Percentiles rank a stretch among this genome's conserved stretches.
Conservation (phyloP, 2,113 vertebrate genomes). For the Epinephelus fuscoguttatus region DNA sequence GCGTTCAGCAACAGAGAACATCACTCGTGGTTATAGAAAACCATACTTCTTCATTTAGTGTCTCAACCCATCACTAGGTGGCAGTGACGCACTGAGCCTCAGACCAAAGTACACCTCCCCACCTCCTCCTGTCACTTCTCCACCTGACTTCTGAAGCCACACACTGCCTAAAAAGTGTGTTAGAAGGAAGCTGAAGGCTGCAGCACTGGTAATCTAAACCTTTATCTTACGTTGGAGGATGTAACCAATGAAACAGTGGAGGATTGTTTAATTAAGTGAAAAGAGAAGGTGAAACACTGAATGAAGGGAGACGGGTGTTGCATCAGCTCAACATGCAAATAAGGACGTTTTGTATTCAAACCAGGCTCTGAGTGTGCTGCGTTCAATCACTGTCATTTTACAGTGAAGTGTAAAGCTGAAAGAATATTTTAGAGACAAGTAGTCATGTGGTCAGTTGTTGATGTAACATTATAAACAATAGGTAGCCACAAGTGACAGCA, state of each 20-base stretch:
- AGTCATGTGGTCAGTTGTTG: too few species aligned
- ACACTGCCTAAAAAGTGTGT: background rate
- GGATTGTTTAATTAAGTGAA: background rate
- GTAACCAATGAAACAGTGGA: background rate
- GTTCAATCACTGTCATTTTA: background rate
- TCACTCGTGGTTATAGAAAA: background rate
- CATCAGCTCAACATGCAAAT: slow-evolving; percentile 25
- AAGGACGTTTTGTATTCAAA: slow-evolving; percentile 32
- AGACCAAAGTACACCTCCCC: slow-evolving; percentile 20
- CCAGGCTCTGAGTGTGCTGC: background rate
- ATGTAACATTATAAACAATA: too few species aligned
- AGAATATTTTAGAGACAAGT: background rate
- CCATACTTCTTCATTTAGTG: background rate
- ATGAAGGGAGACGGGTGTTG: slow-evolving; percentile 5
- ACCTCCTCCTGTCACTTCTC: slow-evolving; percentile 27
- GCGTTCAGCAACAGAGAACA: background rate
- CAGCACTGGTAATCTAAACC: background rate
- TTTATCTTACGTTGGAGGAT: background rate
- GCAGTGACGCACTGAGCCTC: slow-evolving; percentile 52
- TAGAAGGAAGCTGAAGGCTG: background rate
- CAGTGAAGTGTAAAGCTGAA: background rate
- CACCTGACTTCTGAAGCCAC: slow-evolving; percentile 46
- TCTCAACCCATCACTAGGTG: slow-evolving; percentile 67
- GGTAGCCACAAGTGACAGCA: too few species aligned
- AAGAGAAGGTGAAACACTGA: background rate